Conservation (phyloP, 2,113 vertebrate species). For the Propithecus coquereli region DNA sequence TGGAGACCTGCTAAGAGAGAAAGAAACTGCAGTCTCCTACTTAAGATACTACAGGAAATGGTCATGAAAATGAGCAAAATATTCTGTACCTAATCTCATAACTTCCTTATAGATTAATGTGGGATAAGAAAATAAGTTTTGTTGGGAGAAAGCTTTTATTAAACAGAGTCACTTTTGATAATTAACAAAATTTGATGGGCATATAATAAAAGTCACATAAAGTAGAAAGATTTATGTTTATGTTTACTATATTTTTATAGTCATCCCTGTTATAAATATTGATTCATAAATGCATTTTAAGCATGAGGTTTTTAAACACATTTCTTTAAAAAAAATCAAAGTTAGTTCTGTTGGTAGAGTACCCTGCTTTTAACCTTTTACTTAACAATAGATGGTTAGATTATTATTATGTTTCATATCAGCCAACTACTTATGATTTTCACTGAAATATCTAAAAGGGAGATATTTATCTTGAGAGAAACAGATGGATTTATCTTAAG, state of each 20-base stretch:
- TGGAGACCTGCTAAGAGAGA: neutral
- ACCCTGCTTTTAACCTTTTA: conserved; percentile 34
- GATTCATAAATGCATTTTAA: conserved; percentile 53
- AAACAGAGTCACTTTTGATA: conserved; percentile 34
- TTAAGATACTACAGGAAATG: neutral
- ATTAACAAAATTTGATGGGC: conserved; percentile 34
- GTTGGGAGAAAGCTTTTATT: neutral
- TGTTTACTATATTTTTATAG: conserved; percentile 33
- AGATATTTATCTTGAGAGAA: conserved; percentile 31
- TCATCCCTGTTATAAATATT: conserved; percentile 37
- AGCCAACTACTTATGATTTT: conserved; percentile 29
- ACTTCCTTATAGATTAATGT: neutral
- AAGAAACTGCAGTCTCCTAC: neutral
- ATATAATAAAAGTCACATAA: conserved; percentile 42
- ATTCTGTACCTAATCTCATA: neutral
- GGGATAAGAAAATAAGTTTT: neutral
- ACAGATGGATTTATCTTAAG: neutral
- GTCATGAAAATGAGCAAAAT: conserved; percentile 21
- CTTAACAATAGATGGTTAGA: neutral
- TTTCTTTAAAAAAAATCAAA: conserved; percentile 36
- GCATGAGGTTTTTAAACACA: conserved; percentile 30
- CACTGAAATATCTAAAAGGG: conserved; percentile 10
- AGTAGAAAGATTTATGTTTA: conserved; percentile 35
- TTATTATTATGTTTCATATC: conserved; percentile 33
- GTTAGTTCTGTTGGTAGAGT: conserved; percentile 2